Base-by-base conservation (phyloP, 2,888 invertebrate species). In the Drosophila longiperda region DNA sequence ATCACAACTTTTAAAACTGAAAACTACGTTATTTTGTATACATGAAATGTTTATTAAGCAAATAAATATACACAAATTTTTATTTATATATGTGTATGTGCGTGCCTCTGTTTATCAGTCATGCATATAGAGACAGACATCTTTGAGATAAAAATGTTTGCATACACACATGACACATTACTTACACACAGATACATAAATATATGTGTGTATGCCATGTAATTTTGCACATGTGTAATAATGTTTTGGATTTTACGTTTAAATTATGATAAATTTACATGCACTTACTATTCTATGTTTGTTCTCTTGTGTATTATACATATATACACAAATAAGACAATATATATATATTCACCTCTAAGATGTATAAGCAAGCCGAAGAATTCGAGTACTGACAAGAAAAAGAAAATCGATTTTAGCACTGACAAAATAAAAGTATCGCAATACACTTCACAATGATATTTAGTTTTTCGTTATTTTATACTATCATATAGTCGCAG, bases 391-490 rank as follows among this genome's bases (percentile, higher is more conserved):
- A 29, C 50, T 60, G 52, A 50, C 50, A 36, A 60, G 49, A 58
- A 49, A 67, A 59, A 69, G 34, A 66, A 68, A 69, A 69, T 69
- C 69, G 69, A 69, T 69, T 68, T 68, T 69, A 53, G 38, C 53
- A 69, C 69, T 33, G 34, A 36, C 38, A 57, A 42, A 42, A 57
- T 20, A 42, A 42, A 42, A 57, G 32, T 57, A 57, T 57, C 42
- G 57, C 20, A 20, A 57, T 20, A 20, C 20, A 57, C 29, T 32
- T 15, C 32, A 9, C n/a, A 20, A 32, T 32, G 11, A 57, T 57
- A 42, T 57, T 40, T 2, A 29, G 40, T 15, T 20, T 57, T 42
- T 40, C 42, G 8, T 42, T 32, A 6, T 42, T 29, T 23, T 40
- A 5, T 40, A 29, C 15, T 55, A n/a, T 29, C 26, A 20, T 57